These are phyloP conservation scores for Argyrosomus regius DNA, from an alignment of 2,797 vertebrate genomes.

Conservation along the genomic window DNA sequence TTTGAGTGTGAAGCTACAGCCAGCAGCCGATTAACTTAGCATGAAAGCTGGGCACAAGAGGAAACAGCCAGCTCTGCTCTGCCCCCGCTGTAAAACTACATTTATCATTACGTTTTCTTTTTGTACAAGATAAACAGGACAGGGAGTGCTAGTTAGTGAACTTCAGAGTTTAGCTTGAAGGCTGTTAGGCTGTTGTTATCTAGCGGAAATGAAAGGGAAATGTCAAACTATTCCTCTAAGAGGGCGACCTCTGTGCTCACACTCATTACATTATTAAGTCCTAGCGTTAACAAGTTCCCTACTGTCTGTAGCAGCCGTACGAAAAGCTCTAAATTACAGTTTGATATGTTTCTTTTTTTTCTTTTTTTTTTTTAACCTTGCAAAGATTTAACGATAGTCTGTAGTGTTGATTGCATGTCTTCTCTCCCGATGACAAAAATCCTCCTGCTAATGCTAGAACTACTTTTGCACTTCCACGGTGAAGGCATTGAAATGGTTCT, in stretches of 20 bases:
- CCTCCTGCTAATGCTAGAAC: constrained; percentile 47
- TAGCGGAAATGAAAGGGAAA: neutral
- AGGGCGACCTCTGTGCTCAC: constrained; percentile 22
- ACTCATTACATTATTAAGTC: constrained; percentile 27
- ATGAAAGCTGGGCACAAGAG: neutral
- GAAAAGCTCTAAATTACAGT: constrained; percentile 68
- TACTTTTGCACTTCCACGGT: constrained; percentile 41
- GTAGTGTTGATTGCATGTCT: constrained; percentile 74
- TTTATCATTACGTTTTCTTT: neutral
- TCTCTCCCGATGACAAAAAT: constrained; percentile 41
- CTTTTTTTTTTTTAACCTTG: constrained; percentile 12
- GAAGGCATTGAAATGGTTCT: constrained; percentile 74
- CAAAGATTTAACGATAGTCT: constrained; percentile 52
- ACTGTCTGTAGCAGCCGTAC: constrained; percentile 65
- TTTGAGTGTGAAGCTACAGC: neutral
- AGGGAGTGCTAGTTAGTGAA: constrained; percentile 5
- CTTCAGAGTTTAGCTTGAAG: neutral
- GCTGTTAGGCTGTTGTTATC: constrained; percentile 14
- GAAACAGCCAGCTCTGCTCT: neutral
- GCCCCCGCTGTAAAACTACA: neutral
- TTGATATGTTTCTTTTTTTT: constrained; percentile 67
- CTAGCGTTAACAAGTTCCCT: constrained; percentile 48
- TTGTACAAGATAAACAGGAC: neutral
- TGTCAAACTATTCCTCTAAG: constrained; percentile 37
- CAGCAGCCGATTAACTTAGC: neutral